Conservation (phyloP, 1,140 invertebrate genomes). For the Leptinotarsa undecemlineata region DNA sequence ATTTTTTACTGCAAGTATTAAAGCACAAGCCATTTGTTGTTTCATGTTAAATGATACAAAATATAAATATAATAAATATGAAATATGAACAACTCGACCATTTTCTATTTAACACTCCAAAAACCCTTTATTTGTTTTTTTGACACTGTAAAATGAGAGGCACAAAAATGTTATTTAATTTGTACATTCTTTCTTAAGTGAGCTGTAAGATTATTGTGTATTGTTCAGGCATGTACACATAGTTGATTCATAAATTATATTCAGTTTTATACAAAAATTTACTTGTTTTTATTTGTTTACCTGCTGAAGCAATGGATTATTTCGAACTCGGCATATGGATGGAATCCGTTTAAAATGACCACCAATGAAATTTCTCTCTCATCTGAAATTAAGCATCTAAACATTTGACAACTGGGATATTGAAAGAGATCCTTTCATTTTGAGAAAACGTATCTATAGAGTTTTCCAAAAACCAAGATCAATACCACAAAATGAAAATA, state of each 20-base stretch:
- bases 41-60: conserved; percentile 48
- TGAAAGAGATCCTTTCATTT: no score
- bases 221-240: conserved; percentile 51
- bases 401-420: no score
- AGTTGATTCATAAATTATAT: conserved; percentile 53
- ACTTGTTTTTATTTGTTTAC: not conserved
- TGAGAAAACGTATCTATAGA: no score
- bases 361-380: no score
- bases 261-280: conserved; percentile 49
- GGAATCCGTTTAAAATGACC: no score
- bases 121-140: conserved; percentile 32
- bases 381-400: no score
- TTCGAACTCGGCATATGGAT: no score
- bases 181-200: conserved; percentile 50
- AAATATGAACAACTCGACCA: conserved; percentile 37
- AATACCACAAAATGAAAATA: no score
- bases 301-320: not conserved
- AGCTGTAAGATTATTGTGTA: conserved; percentile 51
- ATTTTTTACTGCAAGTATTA: conserved; percentile 49
- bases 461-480: no score
- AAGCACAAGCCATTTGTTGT: conserved; percentile 53
- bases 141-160: conserved; percentile 41
- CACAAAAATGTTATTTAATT: conserved; percentile 48
- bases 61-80: conserved; percentile 38
- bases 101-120: conserved; percentile 35